Base-by-base conservation (phyloP, 2,797 vertebrate species). In the Adelosebastes latens region DNA sequence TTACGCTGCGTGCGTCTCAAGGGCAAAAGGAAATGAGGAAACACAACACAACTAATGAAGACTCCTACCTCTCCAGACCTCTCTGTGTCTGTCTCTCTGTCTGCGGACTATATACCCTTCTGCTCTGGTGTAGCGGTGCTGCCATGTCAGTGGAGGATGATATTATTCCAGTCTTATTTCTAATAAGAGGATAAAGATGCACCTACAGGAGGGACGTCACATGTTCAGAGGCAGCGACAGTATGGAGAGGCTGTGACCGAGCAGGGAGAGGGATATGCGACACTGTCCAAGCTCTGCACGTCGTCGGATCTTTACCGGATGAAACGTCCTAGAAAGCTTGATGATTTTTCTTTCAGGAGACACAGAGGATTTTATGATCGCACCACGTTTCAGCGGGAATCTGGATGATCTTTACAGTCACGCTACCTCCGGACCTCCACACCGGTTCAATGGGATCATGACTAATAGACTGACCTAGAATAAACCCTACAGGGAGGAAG, bases 1-100 rank as follows among this genome's bases (percentile, higher is more conserved):
- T 94, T 92, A 89, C 94, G 92, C 89, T 85, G 92, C 87, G 89
- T 81, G 94, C 92, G 89, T 88, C 86, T 95, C 93, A 96, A 96
- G 95, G 94, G 95, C 94, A 95, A 94, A 42, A 94, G 83, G 89
- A 94, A 93, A 93, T 25, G 92, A 93, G 90, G 83, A 88, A 91
- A 89, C 65, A 84, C 89, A 89, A 75, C 76, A 89, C 69, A 89
- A 88, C 83, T 88, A 86, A 87, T 85, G 88, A 90, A 73, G 79
- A 88, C 78, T 63, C 46, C 90, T 80, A 70, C 80, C 85, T 88
- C 61, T 65, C 53, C 85, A 80, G 46, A 72, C 61, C 81, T 80
- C 46, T 75, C 46, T 75, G 32, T 49, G 31, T n/a, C 32, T 18
- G 59, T 31, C 59, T 55, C 24, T 18, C 32, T 18, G 59, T 31